These are phyloP conservation scores for Chunga burmeisteri DNA, from an alignment of 2,113 vertebrate species.

Conservation along the genomic window DNA sequence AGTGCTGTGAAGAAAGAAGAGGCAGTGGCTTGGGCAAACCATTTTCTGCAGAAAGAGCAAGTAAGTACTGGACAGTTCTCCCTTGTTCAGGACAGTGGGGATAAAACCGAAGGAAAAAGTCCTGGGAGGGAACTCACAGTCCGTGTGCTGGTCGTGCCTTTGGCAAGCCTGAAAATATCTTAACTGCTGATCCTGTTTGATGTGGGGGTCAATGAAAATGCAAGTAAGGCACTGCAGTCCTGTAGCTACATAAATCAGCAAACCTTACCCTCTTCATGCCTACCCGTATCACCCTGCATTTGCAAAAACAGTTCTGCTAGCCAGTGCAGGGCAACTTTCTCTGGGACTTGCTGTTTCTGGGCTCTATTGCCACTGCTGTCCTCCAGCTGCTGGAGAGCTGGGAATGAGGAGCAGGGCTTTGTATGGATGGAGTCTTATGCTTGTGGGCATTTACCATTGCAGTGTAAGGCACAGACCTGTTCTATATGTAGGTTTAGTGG, in stretches of 20 bases:
- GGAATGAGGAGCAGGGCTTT: neutral
- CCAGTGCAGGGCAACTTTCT: neutral
- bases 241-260: neutral
- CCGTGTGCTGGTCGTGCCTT: neutral
- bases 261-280: neutral
- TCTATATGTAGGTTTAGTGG: neutral
- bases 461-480: neutral
- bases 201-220: neutral
- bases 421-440: neutral
- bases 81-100: accelerated
- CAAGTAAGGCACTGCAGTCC: neutral
- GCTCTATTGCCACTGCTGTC: neutral
- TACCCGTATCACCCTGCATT: neutral
- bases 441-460: neutral
- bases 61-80: neutral
- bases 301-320: neutral
- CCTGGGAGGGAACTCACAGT: neutral
- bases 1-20: neutral
- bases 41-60: neutral
- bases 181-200: neutral
- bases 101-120: neutral
- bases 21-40: neutral
- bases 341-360: neutral
- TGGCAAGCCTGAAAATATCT: neutral
- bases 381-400: neutral